Evolutionary conservation across 2,888 invertebrate species (phyloP).

Genomic region (Magallana nippona): DNA sequence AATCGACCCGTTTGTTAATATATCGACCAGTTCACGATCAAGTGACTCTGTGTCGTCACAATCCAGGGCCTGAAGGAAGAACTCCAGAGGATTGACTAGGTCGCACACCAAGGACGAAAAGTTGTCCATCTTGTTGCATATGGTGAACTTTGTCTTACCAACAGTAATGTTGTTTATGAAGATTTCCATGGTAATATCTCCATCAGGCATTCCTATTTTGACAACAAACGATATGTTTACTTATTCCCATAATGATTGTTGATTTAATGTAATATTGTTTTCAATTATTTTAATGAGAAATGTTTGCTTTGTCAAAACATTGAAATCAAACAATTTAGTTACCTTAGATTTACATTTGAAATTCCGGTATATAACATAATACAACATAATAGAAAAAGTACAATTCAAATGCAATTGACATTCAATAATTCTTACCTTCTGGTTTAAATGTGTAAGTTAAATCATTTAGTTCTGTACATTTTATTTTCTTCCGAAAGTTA

Average conservation of each 20-base stretch:
- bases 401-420: too few relatives aligned
- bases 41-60: conserved; percentile 18
- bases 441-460: conserved; percentile 25
- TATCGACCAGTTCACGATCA: conserved; percentile 20
- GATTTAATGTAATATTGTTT: too few relatives aligned
- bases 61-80: neutral
- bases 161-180: neutral
- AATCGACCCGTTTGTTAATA: conserved; percentile 3
- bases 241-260: too few relatives aligned
- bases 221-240: neutral
- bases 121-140: conserved; percentile 16
- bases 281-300: too few relatives aligned
- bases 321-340: too few relatives aligned
- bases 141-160: conserved; percentile 13
- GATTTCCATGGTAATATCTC: conserved; percentile 11
- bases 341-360: too few relatives aligned
- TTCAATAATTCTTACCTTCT: neutral
- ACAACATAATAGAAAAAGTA: too few relatives aligned
- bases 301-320: too few relatives aligned
- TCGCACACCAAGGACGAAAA: conserved; percentile 17
- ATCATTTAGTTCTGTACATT: neutral
- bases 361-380: too few relatives aligned
- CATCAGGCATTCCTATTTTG: conserved; percentile 30
- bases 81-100: conserved; percentile 18
- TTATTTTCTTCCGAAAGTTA: neutral